phyloP scores from a whole-genome alignment of 1,140 invertebrate genomes.

The Aphelenchoides fujianensis region DNA sequence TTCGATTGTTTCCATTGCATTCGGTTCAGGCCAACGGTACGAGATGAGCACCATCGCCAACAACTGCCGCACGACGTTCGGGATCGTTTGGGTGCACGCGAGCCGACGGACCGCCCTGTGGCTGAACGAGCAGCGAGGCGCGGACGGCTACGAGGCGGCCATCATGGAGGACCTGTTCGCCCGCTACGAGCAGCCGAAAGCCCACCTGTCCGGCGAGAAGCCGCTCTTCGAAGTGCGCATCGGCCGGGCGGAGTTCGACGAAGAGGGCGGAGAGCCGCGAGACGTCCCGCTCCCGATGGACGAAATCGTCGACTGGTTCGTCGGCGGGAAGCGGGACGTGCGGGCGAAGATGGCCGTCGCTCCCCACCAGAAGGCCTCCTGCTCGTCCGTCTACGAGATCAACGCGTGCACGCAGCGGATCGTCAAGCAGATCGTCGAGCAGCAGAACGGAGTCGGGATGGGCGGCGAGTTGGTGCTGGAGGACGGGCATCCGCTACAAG shows the following conservation, averaged over 20 bases:
- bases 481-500: not conserved
- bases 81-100: not conserved
- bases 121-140: slow-evolving; percentile 2
- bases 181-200: slow-evolving; percentile 9
- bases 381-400: not conserved
- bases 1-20: not conserved
- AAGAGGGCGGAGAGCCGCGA: not conserved
- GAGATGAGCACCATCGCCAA: slow-evolving; percentile 15
- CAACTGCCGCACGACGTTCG: not conserved
- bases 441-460: not conserved
- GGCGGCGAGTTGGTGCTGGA: not conserved
- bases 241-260: not conserved
- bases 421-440: slow-evolving; percentile 8
- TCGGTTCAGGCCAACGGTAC: slow-evolving; percentile 17
- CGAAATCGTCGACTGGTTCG: not conserved
- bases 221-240: slow-evolving; percentile 9
- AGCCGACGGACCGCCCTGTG: not conserved
- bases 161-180: slow-evolving; percentile 2
- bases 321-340: not conserved
- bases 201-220: slow-evolving; percentile 14
- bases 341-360: not conserved
- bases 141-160: not conserved
- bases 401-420: slow-evolving; percentile 11
- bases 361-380: not conserved
- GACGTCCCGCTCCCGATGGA: not conserved